Evolutionary conservation across 2,888 invertebrate species (phyloP), one percentile per base, ranked within the genome.

Genomic region (Hydrotaea cyrtoneurina): DNA sequence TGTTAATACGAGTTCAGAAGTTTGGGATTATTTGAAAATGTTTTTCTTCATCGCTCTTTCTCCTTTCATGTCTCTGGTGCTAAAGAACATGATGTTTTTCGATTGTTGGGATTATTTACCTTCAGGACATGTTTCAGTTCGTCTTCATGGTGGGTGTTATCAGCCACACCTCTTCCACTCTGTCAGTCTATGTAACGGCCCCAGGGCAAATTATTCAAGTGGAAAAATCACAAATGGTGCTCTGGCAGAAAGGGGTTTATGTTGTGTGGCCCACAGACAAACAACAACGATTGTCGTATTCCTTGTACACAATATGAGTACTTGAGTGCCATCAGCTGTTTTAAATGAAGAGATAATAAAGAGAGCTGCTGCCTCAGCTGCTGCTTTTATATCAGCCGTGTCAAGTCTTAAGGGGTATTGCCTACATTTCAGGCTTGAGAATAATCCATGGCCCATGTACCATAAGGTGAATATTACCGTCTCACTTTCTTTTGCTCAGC

Each of bases 261-360:
- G n/a, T 23, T 31, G 31, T 31, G 31, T 7, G 3, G 3, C 2
- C 31, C 31, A 31, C 31, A 31, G 3, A 31, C 31, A 7, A 31
- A 31, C 31, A 31, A n/a, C n/a, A n/a, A n/a, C n/a, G n/a, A n/a
- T n/a, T n/a, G n/a, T n/a, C n/a, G n/a, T 7, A 31, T 31, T 7
- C 31, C 8, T 55, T 19, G 8, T 4, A 11, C 19, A 39, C 8
- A 39, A 39, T 10, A 39, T 57, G 26, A 59, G 13, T 36, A 15
- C 36, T 62, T n/a, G 31, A 19, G 15, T 19, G 19, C 31, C 62
- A 62, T 62, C 69, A 69, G 43, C 69, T 69, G 69, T 46, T 23
- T 5, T 7, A 43, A 69, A 69, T 69, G 43, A 69, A 19, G 46
- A 69, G 69, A 69, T 69, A 46, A 69, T 69, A 39, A 21, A 69